phyloP scores from a whole-genome alignment of 2,113 vertebrate genomes.

The Entosphenus tridentatus region DNA sequence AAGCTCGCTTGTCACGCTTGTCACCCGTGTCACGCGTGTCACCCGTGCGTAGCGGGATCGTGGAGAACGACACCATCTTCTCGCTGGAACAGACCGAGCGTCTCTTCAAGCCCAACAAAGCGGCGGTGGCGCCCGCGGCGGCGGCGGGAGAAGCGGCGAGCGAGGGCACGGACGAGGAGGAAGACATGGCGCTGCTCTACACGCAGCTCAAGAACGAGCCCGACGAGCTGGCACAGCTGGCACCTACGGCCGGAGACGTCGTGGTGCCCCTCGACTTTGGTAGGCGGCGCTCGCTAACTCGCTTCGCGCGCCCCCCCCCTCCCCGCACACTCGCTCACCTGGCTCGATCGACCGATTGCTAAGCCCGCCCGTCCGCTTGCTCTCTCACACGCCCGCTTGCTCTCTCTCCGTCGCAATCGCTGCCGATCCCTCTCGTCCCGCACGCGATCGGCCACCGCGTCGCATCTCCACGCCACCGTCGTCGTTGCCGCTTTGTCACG shows the following conservation, averaged over 20 bases:
- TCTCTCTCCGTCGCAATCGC: too few relatives aligned
- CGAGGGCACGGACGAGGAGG: not conserved
- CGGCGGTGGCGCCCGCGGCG: not conserved
- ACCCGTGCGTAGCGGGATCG: slow-evolving; percentile 25
- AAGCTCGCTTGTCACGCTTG: too few relatives aligned
- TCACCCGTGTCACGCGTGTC: not conserved
- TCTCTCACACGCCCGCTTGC: too few relatives aligned
- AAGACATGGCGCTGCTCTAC: slow-evolving; percentile 11
- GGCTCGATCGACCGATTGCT: too few relatives aligned
- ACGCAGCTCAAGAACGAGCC: slow-evolving; percentile 16
- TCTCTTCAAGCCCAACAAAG: not conserved
- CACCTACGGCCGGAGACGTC: slow-evolving; percentile 13
- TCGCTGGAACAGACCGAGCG: slow-evolving; percentile 35
- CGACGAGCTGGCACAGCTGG: slow-evolving; percentile 18
- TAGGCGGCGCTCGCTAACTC: not conserved
- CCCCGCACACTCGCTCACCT: too few relatives aligned
- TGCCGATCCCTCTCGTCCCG: too few relatives aligned
- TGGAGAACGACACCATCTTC: slow-evolving; percentile 36
- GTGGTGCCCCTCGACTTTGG: slow-evolving; percentile 13
- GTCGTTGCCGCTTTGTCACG: too few relatives aligned
- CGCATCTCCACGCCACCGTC: too few relatives aligned
- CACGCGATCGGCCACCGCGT: too few relatives aligned
- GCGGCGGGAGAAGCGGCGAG: not conserved
- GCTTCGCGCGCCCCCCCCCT: too few relatives aligned
- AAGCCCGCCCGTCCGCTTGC: too few relatives aligned